Percentiles rank a stretch among this genome's conserved stretches.
Conservation (phyloP, 2,113 vertebrate species). For the Xiphophorus maculatus region DNA sequence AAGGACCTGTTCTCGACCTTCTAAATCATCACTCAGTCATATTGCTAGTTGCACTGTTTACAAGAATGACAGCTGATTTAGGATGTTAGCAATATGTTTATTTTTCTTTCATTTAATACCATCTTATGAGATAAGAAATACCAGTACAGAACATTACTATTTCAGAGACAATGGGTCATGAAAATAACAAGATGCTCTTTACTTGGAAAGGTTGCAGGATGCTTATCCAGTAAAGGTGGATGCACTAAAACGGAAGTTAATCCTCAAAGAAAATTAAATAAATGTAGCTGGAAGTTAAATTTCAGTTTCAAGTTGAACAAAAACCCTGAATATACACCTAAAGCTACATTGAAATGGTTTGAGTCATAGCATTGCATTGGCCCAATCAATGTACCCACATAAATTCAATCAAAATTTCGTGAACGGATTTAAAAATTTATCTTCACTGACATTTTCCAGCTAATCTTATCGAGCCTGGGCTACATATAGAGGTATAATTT, state of each 20-base stretch:
- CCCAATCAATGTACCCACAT: background rate
- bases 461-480: background rate
- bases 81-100: slow-evolving; percentile 5
- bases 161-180: background rate
- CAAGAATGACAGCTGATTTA: slow-evolving; percentile 20
- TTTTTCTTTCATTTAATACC: background rate
- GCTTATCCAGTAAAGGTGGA: background rate
- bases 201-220: too few relatives aligned
- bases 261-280: background rate
- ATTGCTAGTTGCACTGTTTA: slow-evolving; percentile 22
- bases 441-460: too few relatives aligned
- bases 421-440: too few relatives aligned
- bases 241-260: too few relatives aligned
- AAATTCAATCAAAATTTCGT: too few relatives aligned
- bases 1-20: slow-evolving; percentile 49
- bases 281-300: background rate
- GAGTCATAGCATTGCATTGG: background rate
- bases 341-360: background rate
- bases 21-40: slow-evolving; percentile 40
- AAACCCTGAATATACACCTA: background rate
- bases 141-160: background rate
- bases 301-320: background rate
- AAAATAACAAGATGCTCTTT: background rate
- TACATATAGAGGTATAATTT: background rate
- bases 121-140: background rate